Evolutionary conservation across 2,113 vertebrate genomes (phyloP).

Genomic region (Pseudorectes ferrugineus): DNA sequence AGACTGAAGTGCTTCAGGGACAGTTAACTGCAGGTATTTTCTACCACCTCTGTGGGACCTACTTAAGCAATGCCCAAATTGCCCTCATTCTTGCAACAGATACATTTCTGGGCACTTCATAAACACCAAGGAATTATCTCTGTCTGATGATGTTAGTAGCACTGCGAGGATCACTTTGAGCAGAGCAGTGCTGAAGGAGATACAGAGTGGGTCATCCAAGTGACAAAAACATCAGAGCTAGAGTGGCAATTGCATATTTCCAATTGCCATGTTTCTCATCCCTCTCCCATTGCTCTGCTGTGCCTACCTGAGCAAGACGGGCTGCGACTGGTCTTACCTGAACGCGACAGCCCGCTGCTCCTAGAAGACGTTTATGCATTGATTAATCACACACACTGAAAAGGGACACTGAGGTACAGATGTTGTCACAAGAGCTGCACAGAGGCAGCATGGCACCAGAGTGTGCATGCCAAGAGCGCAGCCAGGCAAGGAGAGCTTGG

Average conservation of each 20-base stretch:
- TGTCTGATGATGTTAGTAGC: neutral
- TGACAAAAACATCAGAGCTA: neutral
- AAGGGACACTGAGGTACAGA: neutral
- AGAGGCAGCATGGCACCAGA: neutral
- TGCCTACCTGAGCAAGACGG: neutral
- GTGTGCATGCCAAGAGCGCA: neutral
- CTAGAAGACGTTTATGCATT: neutral
- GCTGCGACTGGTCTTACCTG: neutral
- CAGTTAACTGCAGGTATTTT: neutral
- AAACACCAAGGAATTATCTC: neutral
- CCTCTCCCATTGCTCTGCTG: neutral
- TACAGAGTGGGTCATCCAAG: neutral
- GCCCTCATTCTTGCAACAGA: neutral
- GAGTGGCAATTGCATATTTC: neutral
- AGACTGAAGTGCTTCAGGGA: neutral
- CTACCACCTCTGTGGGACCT: neutral
- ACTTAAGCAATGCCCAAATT: neutral
- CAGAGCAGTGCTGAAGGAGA: neutral
- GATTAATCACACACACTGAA: neutral
- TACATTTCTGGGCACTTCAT: neutral
- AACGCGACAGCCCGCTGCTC: neutral
- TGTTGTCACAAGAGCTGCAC: neutral
- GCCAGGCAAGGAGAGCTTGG: neutral
- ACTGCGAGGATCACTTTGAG: rapidly evolving
- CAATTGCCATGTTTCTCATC: neutral